phyloP scores from a whole-genome alignment of 92 coral and sea anemone species.

The Parazoanthus atlanticus region DNA sequence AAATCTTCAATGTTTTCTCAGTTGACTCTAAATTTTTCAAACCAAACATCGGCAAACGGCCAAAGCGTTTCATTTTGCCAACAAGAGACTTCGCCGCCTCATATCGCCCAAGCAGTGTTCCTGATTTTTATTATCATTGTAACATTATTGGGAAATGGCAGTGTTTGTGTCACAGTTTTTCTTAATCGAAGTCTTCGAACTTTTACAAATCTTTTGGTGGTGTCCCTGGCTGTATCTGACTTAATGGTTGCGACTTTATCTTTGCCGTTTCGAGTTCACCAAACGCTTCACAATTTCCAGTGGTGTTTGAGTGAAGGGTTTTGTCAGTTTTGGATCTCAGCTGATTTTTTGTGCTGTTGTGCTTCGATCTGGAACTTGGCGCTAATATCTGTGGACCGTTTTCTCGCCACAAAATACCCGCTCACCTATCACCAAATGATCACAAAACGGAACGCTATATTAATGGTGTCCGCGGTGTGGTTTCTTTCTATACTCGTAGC shows the following conservation, averaged over 20 bases:
- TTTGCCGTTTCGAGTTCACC: slow-evolving; percentile 81
- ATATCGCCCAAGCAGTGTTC: slow-evolving; percentile 68
- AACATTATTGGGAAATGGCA: slow-evolving; percentile 70
- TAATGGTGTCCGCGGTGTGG: slow-evolving; percentile 81
- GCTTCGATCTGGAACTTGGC: slow-evolving; percentile 86
- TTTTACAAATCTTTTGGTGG: slow-evolving; percentile 76
- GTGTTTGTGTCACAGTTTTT: slow-evolving; percentile 73
- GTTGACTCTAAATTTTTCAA: not conserved
- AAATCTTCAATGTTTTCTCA: not conserved
- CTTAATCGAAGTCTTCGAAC: slow-evolving; percentile 71
- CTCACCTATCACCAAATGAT: slow-evolving; percentile 76
- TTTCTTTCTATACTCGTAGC: slow-evolving; percentile 70
- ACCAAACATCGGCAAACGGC: not conserved
- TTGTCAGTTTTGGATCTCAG: slow-evolving; percentile 77
- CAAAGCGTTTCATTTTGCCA: slow-evolving; percentile 30
- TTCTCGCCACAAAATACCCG: slow-evolving; percentile 83
- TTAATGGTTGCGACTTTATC: slow-evolving; percentile 71
- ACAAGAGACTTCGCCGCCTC: slow-evolving; percentile 58
- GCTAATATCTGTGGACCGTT: slow-evolving; percentile 74
- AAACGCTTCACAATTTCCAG: slow-evolving; percentile 60
- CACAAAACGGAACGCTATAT: slow-evolving; percentile 52
- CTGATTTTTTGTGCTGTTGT: slow-evolving; percentile 72
- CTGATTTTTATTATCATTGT: slow-evolving; percentile 60
- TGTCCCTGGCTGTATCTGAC: slow-evolving; percentile 78
- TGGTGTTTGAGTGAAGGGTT: slow-evolving; percentile 73